Evolutionary conservation across 1,140 invertebrate species (phyloP).

Genomic region (Pogonognathellus flavescens): DNA sequence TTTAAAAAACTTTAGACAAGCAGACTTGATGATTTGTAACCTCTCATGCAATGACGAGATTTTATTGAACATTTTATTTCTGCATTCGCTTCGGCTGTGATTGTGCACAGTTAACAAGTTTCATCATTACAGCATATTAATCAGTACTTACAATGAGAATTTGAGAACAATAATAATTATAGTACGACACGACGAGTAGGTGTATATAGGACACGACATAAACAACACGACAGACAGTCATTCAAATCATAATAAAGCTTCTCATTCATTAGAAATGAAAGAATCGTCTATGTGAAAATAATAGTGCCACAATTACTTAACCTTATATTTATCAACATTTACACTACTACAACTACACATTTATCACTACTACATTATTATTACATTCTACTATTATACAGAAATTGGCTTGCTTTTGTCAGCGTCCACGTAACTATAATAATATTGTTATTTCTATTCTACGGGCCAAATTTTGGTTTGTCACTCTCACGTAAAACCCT

Average conservation of each 20-base stretch:
- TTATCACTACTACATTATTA: not conserved
- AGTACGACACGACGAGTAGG: not conserved
- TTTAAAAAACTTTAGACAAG: not conserved
- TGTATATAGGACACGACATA: not conserved
- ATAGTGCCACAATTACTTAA: constrained; percentile 2
- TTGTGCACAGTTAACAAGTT: constrained; percentile 24
- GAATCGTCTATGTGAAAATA: constrained; percentile 10
- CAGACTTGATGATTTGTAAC: not conserved
- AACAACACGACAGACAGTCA: not conserved
- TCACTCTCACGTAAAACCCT: too few relatives aligned
- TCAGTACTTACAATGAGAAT: not conserved
- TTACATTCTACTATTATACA: too few relatives aligned
- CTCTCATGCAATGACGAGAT: not conserved
- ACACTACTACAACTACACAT: not conserved
- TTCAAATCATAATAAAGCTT: not conserved
- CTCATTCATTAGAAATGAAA: constrained; percentile 6
- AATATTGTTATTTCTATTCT: too few relatives aligned
- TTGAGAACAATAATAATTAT: constrained; percentile 10
- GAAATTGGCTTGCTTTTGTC: too few relatives aligned
- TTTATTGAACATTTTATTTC: constrained; percentile 31
- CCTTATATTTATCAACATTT: not conserved
- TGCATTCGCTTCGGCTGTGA: constrained; percentile 8
- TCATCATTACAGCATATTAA: not conserved
- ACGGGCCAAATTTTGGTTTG: too few relatives aligned
- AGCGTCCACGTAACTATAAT: too few relatives aligned